Evolutionary conservation across 1,140 invertebrate species (phyloP), one percentile per base, ranked within the genome.

Genomic region (Mylabris phalerata): DNA sequence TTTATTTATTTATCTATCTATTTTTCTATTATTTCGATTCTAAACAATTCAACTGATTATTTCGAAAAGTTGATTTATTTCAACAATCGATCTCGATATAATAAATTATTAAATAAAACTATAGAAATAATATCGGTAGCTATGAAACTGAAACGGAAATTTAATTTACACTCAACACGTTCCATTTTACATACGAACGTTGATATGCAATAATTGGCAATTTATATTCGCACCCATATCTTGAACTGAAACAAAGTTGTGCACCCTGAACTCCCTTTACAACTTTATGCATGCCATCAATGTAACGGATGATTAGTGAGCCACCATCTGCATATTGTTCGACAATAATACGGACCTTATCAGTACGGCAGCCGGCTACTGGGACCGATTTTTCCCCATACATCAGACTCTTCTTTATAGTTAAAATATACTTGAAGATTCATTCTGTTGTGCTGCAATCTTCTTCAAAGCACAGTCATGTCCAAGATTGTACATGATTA

Each of bases 101-200:
- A 32, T 32, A 32, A 32, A 32, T 32, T 32, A 32, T 32, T 19
- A 19, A 19, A 19, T 19, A 19, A 32, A 32, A 32, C 7, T 32
- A 7, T 32, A 7, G 19, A 19, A 19, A 19, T 32, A 32, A 7
- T 7, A 32, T 7, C 60, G 56, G 66, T 65, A 63, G 63, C 59
- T 48, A 56, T 59, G 57, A 61, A 65, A 59, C 63, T 32, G 10
- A 67, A 67, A 66, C 66, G 66, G 66, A 67, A 67, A 67, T 67
- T 67, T 67, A 67, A 67, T 67, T 67, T 67, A 64, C 66, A 61
- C 66, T 59, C 66, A 60, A 60, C 66, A 67, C 64, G 64, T 66
- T 67, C 32, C 64, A 63, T 63, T 67, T 63, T 64, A 51, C 59
- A 64, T 59, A 64, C 55, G 49, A 56, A 55, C 59, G 59, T 64